Evolutionary conservation across 2,113 vertebrate species (phyloP).

Genomic region (Siniperca chuatsi): DNA sequence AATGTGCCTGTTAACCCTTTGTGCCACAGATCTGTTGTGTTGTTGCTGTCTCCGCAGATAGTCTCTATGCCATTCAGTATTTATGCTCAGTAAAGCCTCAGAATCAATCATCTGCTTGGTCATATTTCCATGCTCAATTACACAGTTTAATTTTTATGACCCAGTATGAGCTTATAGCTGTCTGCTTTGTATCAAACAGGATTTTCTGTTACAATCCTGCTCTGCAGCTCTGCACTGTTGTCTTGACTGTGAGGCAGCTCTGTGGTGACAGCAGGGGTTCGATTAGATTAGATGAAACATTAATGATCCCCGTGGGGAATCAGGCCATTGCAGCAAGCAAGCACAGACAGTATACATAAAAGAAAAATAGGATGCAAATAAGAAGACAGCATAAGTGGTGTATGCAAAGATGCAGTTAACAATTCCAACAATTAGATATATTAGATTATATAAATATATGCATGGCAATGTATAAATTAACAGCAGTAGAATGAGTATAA

Average conservation of each 20-base stretch:
- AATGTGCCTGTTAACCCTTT: constrained; percentile 23
- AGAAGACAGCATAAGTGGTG: not conserved
- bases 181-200: constrained; percentile 37
- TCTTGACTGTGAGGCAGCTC: constrained; percentile 41
- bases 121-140: not conserved
- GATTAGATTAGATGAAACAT: constrained; percentile 73
- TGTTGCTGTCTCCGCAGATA: not conserved
- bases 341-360: constrained; percentile 33
- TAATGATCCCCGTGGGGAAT: constrained; percentile 68
- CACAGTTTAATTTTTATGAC: not conserved
- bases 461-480: not conserved
- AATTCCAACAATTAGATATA: not conserved
- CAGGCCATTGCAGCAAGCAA: constrained; percentile 31
- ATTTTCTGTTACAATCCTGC: constrained; percentile 11
- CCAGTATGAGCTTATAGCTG: not conserved
- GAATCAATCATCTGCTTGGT: not conserved
- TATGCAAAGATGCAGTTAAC: constrained; percentile 10
- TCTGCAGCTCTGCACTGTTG: constrained; percentile 15
- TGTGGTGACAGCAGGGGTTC: constrained; percentile 61
- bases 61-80: not conserved
- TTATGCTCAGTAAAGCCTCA: not conserved
- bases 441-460: not conserved
- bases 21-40: not conserved
- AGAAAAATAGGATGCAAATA: constrained; percentile 16
- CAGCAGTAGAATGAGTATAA: not conserved